These are phyloP conservation scores for Ceramica pisi DNA, from an alignment of 2,888 invertebrate genomes.

Conservation along the genomic window DNA sequence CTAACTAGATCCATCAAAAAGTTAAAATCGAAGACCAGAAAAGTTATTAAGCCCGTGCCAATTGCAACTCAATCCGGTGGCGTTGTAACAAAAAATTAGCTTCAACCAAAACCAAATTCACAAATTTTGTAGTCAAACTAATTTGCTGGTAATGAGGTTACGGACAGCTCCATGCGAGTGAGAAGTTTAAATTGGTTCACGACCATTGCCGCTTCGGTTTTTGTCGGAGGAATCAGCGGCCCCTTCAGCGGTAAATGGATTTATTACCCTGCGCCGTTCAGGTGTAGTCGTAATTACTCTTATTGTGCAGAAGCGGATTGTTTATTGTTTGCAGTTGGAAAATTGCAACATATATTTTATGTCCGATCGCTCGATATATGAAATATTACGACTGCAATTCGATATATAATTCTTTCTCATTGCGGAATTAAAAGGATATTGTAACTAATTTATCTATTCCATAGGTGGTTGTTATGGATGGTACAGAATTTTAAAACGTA, in stretches of 20 bases:
- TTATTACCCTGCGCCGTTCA: conserved; percentile 84
- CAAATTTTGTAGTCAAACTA: conserved; percentile 71
- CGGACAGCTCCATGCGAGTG: conserved; percentile 79
- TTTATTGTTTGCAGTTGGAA: conserved; percentile 82
- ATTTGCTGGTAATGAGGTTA: conserved; percentile 81
- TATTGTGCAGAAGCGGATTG: conserved; percentile 81
- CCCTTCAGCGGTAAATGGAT: conserved; percentile 87
- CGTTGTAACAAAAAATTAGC: conserved; percentile 51
- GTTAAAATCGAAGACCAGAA: not conserved
- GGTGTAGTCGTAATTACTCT: conserved; percentile 85
- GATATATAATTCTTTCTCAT: conserved; percentile 43
- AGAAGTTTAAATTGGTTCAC: conserved; percentile 85
- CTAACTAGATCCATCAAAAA: conserved; percentile 3
- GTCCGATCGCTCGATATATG: conserved; percentile 50
- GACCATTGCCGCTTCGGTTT: conserved; percentile 80
- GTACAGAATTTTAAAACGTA: not conserved
- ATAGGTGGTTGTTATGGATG: conserved; percentile 13
- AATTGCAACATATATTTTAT: conserved; percentile 72
- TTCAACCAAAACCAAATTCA: conserved; percentile 50
- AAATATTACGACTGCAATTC: conserved; percentile 61
- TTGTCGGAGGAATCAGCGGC: conserved; percentile 85
- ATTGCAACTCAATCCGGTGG: conserved; percentile 29
- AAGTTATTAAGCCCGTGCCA: conserved; percentile 7
- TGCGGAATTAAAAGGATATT: conserved; percentile 32
- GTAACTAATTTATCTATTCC: conserved; percentile 28